Conservation (phyloP, 2,888 invertebrate genomes). For the Sminthurides aquaticus region DNA sequence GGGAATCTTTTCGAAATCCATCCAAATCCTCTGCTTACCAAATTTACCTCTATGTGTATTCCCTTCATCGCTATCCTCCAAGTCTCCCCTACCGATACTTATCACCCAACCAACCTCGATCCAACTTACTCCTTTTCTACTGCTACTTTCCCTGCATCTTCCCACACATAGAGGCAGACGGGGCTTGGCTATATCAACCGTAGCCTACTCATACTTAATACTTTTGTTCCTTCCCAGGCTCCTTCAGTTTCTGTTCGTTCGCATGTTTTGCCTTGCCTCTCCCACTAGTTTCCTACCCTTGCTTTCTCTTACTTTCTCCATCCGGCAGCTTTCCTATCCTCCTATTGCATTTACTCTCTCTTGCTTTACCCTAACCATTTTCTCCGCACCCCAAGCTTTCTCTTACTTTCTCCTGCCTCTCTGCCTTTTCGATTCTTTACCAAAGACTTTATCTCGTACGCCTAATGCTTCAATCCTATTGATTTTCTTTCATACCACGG, state of each 20-base stretch:
- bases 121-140: no score
- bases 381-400: not conserved
- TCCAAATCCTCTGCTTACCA: constrained; percentile 22
- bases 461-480: constrained; percentile 23
- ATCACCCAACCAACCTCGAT: constrained; percentile 8
- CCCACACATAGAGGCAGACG: no score
- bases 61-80: not conserved
- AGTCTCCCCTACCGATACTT: constrained; percentile 1
- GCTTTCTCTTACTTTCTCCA: not conserved
- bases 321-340: not conserved
- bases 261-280: constrained; percentile 1
- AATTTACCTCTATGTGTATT: constrained; percentile 12
- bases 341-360: no score
- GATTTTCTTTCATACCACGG: constrained; percentile 14
- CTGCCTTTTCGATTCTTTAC: constrained; percentile 18
- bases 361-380: not conserved
- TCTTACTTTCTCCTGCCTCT: constrained; percentile 1
- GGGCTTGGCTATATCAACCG: no score
- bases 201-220: no score
- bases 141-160: no score
- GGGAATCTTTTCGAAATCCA: constrained; percentile 22
- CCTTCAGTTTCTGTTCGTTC: not conserved
- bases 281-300: constrained; percentile 1
- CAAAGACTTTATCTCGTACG: constrained; percentile 6
- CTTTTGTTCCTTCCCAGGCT: no score